These are phyloP conservation scores for Pogonus chalceus DNA, from an alignment of 1,140 invertebrate species.

Conservation along the genomic window DNA sequence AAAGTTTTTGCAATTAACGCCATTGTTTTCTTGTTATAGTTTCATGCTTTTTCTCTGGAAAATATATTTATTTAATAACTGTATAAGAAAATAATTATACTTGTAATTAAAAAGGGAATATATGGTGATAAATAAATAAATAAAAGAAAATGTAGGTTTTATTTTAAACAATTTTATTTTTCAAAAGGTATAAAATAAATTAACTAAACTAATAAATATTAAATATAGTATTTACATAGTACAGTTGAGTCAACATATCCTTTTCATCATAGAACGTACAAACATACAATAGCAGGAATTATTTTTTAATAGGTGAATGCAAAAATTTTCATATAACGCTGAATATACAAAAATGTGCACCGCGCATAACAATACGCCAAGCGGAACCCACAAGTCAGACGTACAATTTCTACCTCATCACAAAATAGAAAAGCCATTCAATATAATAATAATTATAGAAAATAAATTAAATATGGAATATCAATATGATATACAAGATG, in stretches of 20 bases:
- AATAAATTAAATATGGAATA: constrained; percentile 1
- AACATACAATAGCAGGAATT: not conserved
- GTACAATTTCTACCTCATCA: not conserved
- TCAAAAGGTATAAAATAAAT: constrained; percentile 6
- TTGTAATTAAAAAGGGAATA: not conserved
- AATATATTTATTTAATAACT: not conserved
- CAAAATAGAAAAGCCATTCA: not conserved
- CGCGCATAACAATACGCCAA: constrained; percentile 1
- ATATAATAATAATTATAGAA: too few relatives aligned
- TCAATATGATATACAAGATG: not conserved
- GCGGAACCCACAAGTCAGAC: not conserved
- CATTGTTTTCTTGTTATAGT: not conserved
- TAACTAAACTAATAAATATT: constrained; percentile 3
- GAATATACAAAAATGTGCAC: constrained; percentile 6
- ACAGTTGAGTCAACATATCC: not conserved
- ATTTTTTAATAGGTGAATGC: too few relatives aligned
- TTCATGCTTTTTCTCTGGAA: not conserved
- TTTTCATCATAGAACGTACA: not conserved
- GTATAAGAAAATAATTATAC: not conserved
- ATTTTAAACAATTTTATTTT: constrained; percentile 5
- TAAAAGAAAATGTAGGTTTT: not conserved
- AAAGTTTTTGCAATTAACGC: not conserved
- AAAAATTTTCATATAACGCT: not conserved
- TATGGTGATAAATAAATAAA: not conserved
- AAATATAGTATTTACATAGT: constrained; percentile 5